phyloP scores from a whole-genome alignment of 2,797 vertebrate genomes.

The Phoxinus dragarum region DNA sequence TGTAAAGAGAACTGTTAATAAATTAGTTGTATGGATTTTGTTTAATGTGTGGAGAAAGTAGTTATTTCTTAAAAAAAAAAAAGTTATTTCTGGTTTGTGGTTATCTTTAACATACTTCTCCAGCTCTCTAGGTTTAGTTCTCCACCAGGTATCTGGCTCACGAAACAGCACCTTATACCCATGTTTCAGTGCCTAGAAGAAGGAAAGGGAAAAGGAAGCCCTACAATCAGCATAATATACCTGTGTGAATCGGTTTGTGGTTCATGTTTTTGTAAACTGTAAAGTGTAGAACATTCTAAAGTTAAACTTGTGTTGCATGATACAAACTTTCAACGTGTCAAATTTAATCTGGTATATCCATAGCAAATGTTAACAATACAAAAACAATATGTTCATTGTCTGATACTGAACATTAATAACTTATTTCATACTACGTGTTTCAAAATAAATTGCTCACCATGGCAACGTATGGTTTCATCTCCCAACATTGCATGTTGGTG shows the following conservation, averaged over 20 bases:
- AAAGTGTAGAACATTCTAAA: neutral
- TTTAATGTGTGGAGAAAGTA: neutral
- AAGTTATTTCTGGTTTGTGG: conserved; percentile 21
- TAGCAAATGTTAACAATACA: neutral
- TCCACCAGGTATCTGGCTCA: conserved; percentile 98
- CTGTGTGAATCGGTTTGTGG: neutral
- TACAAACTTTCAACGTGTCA: neutral
- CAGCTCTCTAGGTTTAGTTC: conserved; percentile 91
- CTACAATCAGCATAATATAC: conserved; percentile 17
- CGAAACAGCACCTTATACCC: conserved; percentile 92
- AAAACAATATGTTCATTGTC: neutral
- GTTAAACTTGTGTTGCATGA: neutral
- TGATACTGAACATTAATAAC: neutral
- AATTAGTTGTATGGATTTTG: neutral
- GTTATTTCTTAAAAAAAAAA: neutral
- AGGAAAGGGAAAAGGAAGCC: neutral
- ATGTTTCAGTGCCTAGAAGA: conserved; percentile 86
- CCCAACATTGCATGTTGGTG: conserved; percentile 96
- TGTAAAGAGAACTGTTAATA: neutral
- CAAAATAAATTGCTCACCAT: conserved; percentile 76
- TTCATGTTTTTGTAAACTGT: neutral
- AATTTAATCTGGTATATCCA: neutral
- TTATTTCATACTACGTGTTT: neutral
- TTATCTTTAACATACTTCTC: conserved; percentile 83
- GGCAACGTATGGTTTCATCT: conserved; percentile 96